Conservation (phyloP, 2,888 invertebrate genomes). For the Volucella inanis region DNA sequence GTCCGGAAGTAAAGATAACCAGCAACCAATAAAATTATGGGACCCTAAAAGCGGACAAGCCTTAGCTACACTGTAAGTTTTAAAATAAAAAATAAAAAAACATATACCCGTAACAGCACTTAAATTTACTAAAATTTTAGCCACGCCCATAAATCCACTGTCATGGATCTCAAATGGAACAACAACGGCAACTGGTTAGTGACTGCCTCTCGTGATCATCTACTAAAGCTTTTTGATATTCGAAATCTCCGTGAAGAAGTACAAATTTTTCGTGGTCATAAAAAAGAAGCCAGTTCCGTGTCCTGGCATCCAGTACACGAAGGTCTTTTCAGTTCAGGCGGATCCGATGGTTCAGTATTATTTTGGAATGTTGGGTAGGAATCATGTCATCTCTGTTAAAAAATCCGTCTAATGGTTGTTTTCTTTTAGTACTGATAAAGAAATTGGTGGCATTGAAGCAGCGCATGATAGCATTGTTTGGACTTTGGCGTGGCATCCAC, state of each 20-base stretch:
- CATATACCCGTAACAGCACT: neutral
- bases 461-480: slow-evolving; percentile 99
- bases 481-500: slow-evolving; percentile 99
- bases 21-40: slow-evolving; percentile 99
- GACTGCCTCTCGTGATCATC: slow-evolving; percentile 98
- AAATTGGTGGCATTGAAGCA: slow-evolving; percentile 98
- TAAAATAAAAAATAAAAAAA: neutral
- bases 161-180: slow-evolving; percentile 99
- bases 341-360: slow-evolving; percentile 98
- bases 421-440: slow-evolving; percentile 92
- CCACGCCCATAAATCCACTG: slow-evolving; percentile 99
- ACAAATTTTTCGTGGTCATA: slow-evolving; percentile 99
- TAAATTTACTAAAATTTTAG: slow-evolving; percentile 81
- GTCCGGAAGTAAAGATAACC: slow-evolving; percentile 99
- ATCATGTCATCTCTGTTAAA: neutral
- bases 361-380: slow-evolving; percentile 98
- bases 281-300: slow-evolving; percentile 98
- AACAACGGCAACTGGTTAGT: slow-evolving; percentile 99
- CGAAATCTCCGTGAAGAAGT: slow-evolving; percentile 97
- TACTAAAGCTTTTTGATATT: slow-evolving; percentile 98
- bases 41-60: slow-evolving; percentile 98
- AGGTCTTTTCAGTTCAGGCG: slow-evolving; percentile 97
- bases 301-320: slow-evolving; percentile 99
- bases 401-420: neutral
- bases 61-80: slow-evolving; percentile 93